Percentiles rank a stretch among this genome's conserved stretches.
Conservation (phyloP, 2,888 invertebrate genomes). For the Chrysomela aeneicollis region DNA sequence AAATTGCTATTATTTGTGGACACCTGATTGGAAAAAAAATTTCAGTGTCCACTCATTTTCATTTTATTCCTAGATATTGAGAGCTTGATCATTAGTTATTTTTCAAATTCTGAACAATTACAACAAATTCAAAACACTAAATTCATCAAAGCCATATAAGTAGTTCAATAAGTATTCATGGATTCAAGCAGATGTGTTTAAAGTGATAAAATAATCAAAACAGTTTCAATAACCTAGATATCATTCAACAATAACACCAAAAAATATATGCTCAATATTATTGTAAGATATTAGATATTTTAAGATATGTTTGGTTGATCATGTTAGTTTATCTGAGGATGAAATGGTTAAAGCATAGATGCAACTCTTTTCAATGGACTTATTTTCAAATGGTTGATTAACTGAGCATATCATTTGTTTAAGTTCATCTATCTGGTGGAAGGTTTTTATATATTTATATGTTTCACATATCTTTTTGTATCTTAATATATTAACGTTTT, state of each 20-base stretch:
- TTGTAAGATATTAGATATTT: conserved; percentile 24
- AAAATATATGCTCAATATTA: conserved; percentile 42
- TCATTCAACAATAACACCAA: conserved; percentile 39
- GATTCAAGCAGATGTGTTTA: not conserved
- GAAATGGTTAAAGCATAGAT: too few relatives aligned
- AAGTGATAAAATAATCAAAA: conserved; percentile 5
- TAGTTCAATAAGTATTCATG: conserved; percentile 6
- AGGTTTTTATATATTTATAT: conserved; percentile 41
- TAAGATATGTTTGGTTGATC: not conserved
- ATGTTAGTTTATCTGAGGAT: not conserved
- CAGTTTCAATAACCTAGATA: not conserved
- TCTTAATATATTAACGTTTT: conserved; percentile 33
- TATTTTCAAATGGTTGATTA: conserved; percentile 19
- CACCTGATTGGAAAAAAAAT: too few relatives aligned
- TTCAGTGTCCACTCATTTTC: too few relatives aligned
- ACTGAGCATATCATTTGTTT: conserved; percentile 24
- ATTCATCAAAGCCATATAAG: not conserved
- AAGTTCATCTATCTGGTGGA: conserved; percentile 38
- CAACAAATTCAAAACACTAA: not conserved
- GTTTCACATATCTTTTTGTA: conserved; percentile 32
- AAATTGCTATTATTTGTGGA: too few relatives aligned
- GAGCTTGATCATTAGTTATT: too few relatives aligned
- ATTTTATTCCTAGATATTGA: too few relatives aligned
- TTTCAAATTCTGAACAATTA: too few relatives aligned
- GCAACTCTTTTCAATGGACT: not conserved